Evolutionary conservation across 2,113 vertebrate species (phyloP), one percentile per base, ranked within the genome.

Genomic region (Corvus hawaiiensis): DNA sequence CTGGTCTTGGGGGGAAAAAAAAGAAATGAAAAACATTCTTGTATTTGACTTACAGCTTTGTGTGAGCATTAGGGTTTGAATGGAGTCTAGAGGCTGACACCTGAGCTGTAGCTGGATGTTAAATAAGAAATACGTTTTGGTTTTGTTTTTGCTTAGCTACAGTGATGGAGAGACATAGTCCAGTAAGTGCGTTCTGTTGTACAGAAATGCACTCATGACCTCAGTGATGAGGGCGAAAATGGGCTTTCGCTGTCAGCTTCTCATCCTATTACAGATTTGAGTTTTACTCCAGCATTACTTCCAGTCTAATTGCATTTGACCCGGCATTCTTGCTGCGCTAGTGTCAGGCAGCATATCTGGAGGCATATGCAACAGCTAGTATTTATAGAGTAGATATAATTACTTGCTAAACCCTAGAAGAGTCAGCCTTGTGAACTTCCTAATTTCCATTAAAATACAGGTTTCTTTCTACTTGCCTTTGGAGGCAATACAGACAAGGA

Each of bases 291-390:
- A 49, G 16, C 77, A 95, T 97, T 97, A 97, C 84, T 97, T 97
- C 95, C 96, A 97, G 93, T 77, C 96, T 97, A 97, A 81, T 96
- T 97, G 90, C 84, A 79, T 93, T 91, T 95, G 94, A 96, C 91
- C 91, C 0, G 1, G 43, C 84, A 69, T 66, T 96, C 87, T 93
- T 92, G 90, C 61, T 90, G 49, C 33, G 35, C 33, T 84, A 46
- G 32, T 87, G 76, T 92, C 87, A 94, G 84, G 74, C 79, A 93
- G 33, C 61, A 37, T 93, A 59, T 92, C 91, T 92, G 49, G 66
- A 95, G 52, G 86, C 76, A 80, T 72, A 16, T 75, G 78, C 72
- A 87, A 89, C n/a, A 92, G 30, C 84, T 82, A 88, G 43, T 92
- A 71, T 91, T 95, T 94, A 89, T 28, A 84, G 54, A 89, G 49